A percentile compares a stretch with the other conserved stretches of the same genome.
These are phyloP conservation scores for Ceratothoa steindachneri DNA, from an alignment of 2,888 invertebrate species.

Conservation along the genomic window DNA sequence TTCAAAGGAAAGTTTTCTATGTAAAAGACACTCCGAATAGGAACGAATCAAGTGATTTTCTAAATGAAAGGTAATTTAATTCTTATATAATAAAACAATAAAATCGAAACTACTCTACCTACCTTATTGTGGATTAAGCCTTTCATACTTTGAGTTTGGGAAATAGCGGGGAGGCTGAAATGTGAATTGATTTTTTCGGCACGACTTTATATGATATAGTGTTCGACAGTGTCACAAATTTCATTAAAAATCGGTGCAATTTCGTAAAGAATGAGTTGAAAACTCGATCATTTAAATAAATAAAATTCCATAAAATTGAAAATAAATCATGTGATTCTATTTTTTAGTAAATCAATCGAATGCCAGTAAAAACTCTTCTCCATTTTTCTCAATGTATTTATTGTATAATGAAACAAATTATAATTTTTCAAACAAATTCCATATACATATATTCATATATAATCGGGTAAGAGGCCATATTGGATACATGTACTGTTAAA, in stretches of 20 bases:
- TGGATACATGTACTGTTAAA: too few species aligned
- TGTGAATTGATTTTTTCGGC: slow-evolving; percentile 41
- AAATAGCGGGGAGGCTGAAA: slow-evolving; percentile 28
- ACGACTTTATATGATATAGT: slow-evolving; percentile 37
- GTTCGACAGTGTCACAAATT: slow-evolving; percentile 2
- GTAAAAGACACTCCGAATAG: slow-evolving; percentile 29
- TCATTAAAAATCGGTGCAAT: slow-evolving; percentile 4
- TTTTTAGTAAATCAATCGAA: too few species aligned
- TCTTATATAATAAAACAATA: too few species aligned
- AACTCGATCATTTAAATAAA: background rate
- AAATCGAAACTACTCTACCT: background rate
- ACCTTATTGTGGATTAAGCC: background rate
- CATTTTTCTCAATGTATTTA: too few species aligned
- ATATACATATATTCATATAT: too few species aligned
- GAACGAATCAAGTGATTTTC: too few species aligned
- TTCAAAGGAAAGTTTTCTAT: slow-evolving; percentile 39
- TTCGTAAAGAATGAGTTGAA: background rate
- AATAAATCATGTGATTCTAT: background rate
- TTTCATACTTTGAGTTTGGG: background rate
- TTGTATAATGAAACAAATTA: too few species aligned
- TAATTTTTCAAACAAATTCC: too few species aligned
- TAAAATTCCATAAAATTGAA: background rate
- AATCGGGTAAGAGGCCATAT: too few species aligned
- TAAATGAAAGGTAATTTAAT: too few species aligned
- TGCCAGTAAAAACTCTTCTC: too few species aligned